A percentile compares a stretch with the other conserved stretches of the same genome.
phyloP scores from a whole-genome alignment of 2,113 vertebrate genomes.

The Plecotus auritus region DNA sequence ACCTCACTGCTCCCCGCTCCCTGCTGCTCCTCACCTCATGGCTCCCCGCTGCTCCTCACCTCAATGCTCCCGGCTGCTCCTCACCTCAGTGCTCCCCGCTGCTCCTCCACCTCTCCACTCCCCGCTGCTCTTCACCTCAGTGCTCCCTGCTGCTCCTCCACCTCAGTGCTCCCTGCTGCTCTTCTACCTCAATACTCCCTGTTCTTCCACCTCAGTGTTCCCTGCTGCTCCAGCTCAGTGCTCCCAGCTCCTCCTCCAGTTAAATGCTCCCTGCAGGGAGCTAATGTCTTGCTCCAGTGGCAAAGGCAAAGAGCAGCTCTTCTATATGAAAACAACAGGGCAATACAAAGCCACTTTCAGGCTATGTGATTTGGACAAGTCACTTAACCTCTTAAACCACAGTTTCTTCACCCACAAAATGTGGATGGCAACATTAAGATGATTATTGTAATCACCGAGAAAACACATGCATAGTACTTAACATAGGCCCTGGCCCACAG shows the following conservation, averaged over 20 bases:
- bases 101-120: too few species aligned
- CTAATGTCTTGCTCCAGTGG: neutral
- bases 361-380: neutral
- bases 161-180: neutral
- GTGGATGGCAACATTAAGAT: neutral
- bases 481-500: neutral
- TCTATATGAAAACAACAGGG: neutral
- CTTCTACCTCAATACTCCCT: neutral
- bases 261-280: neutral
- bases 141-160: neutral
- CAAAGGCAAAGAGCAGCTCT: neutral
- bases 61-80: too few species aligned
- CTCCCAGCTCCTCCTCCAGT: neutral
- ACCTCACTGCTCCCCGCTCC: neutral
- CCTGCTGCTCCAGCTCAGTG: neutral
- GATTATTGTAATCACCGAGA: neutral
- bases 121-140: too few species aligned
- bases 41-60: too few species aligned
- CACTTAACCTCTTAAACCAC: neutral
- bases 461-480: neutral
- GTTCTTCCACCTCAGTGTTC: neutral
- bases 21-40: neutral
- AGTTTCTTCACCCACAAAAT: neutral
- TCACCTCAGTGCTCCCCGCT: too few species aligned
- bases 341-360: neutral